Conservation (phyloP, 2,113 vertebrate species). For the Catharus fuscescens region DNA sequence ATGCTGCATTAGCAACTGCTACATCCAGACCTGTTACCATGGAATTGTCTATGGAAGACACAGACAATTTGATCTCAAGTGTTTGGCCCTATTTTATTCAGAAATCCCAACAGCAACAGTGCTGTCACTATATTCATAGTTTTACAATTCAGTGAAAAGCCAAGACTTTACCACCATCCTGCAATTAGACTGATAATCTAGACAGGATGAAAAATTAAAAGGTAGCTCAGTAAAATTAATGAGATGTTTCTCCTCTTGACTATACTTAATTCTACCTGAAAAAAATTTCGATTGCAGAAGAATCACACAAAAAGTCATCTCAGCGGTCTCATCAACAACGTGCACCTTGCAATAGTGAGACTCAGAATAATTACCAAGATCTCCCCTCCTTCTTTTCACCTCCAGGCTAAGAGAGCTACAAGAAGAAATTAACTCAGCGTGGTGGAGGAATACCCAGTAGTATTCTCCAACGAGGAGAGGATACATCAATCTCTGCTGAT, state of each 20-base stretch:
- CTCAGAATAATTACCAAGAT: background rate
- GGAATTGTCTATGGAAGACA: background rate
- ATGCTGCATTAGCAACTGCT: background rate
- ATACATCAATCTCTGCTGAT: background rate
- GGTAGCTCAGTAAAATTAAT: background rate
- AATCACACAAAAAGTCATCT: background rate
- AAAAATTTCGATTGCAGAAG: background rate
- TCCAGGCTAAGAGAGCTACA: background rate
- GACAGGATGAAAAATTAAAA: background rate
- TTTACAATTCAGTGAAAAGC: background rate
- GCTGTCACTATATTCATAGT: background rate
- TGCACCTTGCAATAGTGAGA: background rate
- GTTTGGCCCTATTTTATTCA: background rate
- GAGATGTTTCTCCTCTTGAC: background rate
- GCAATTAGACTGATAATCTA: background rate
- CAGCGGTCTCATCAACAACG: rapidly evolving
- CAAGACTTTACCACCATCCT: background rate
- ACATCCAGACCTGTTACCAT: background rate
- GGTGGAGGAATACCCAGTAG: background rate
- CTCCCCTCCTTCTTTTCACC: background rate
- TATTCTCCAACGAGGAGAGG: background rate
- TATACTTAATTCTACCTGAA: background rate
- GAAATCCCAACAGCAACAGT: background rate
- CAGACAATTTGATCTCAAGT: background rate
- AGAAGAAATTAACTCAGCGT: background rate